A percentile compares a stretch with the other conserved stretches of the same genome.
Evolutionary conservation across 2,888 invertebrate species (phyloP).

Genomic region (Nomada fucata): DNA sequence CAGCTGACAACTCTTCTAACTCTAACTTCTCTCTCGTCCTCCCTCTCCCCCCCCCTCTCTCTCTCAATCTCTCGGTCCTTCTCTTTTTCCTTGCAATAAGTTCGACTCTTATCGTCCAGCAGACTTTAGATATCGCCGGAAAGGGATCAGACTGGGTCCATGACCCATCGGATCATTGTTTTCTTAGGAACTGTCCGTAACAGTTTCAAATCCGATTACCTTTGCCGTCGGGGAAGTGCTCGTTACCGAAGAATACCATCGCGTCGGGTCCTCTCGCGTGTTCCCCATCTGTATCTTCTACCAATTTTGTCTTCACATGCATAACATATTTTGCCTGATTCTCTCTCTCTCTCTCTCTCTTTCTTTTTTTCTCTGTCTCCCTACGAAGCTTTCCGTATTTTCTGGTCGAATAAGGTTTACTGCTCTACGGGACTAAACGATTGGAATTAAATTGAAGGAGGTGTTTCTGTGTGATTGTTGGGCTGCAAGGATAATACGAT

Average conservation of each 20-base stretch:
- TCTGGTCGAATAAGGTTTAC: too few species aligned
- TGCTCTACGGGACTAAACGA: too few species aligned
- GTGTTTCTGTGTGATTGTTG: too few species aligned
- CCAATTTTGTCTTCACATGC: constrained; percentile 38
- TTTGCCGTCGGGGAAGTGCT: constrained; percentile 59
- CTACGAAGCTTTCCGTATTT: not conserved
- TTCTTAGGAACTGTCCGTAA: constrained; percentile 65
- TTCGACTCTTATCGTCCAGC: not conserved
- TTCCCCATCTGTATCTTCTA: constrained; percentile 32
- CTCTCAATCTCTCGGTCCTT: not conserved
- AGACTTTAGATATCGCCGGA: constrained; percentile 20
- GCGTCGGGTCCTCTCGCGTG: constrained; percentile 10
- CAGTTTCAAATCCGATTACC: constrained; percentile 75
- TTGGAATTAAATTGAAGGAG: too few species aligned
- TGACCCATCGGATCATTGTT: constrained; percentile 64
- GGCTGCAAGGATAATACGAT: too few species aligned
- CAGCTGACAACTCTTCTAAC: not conserved
- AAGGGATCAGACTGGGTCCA: constrained; percentile 24
- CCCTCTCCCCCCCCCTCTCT: too few species aligned
- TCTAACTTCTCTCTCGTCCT: not conserved
- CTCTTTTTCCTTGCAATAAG: constrained; percentile 33
- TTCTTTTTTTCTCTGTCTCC: not conserved
- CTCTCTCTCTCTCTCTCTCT: too few species aligned
- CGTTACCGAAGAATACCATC: constrained; percentile 66
- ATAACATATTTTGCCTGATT: not conserved